Base-by-base conservation (phyloP, 2,888 invertebrate species). In the Rambutsinella grinnellia region DNA sequence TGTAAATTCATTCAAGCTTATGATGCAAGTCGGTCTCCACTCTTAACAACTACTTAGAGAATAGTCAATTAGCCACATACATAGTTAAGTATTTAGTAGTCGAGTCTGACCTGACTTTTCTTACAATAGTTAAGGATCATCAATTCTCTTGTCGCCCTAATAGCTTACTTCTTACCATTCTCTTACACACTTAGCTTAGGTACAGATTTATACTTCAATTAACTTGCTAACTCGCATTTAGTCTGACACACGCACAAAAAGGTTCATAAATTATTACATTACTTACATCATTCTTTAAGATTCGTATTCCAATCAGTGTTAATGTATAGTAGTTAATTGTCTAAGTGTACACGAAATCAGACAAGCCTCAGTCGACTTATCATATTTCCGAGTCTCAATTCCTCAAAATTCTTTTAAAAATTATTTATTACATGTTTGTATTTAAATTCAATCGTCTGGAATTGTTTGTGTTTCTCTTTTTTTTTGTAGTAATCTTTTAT, bases 221-320 rank as follows among this genome's bases (percentile, higher is more conserved):
- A 36, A 36, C n/a, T n/a, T 54, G 26, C 17, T n/a, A 44, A 44
- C 15, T 36, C 23, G 17, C 44, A 23, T 46, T 23, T 5, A 61
- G 47, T 61, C 49, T 61, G 61, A 61, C 46, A 44, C n/a, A n/a
- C n/a, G n/a, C n/a, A n/a, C n/a, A n/a, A n/a, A 47, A 47, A 47
- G 27, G 47, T 23, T 61, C 44, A 27, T 44, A 27, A n/a, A n/a
- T n/a, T 36, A 8, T 36, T 36, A 5, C 23, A 54, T 54, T 27
- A 23, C 26, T 62, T 17, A 36, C 47, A 36, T 21, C 47, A 10
- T 63, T 56, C 26, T 24, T 46, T 27, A 60, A 71, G 63, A 63
- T 71, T 63, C 70, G 63, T 71, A 62, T 71, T 63, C 70, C 70
- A 71, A 71, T 70, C 13, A 27, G n/a, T 60, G 54, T 71, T 56